Conservation (phyloP, 2,797 vertebrate genomes). For the Characodon lateralis region DNA sequence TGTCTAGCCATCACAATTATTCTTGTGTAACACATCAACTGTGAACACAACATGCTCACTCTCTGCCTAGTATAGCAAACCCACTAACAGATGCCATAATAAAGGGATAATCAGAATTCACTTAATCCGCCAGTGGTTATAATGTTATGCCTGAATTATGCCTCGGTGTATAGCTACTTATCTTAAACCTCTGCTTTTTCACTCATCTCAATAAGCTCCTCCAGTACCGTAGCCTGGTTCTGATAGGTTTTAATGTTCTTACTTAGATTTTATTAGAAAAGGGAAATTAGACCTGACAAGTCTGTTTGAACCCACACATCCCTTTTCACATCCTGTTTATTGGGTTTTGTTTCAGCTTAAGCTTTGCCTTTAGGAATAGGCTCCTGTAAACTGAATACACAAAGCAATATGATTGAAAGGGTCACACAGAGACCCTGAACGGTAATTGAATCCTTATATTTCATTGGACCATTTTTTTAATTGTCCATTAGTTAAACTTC, state of each 20-base stretch:
- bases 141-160: neutral
- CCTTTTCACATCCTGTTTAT: slow-evolving; percentile 39
- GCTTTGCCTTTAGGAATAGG: slow-evolving; percentile 16
- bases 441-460: slow-evolving; percentile 69
- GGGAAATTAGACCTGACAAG: slow-evolving; percentile 21
- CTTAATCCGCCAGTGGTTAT: neutral
- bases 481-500: slow-evolving; percentile 76
- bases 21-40: slow-evolving; percentile 2
- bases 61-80: too few species aligned
- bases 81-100: neutral
- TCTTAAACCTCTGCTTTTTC: slow-evolving; percentile 58
- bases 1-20: neutral
- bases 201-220: slow-evolving; percentile 48
- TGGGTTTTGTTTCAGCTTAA: neutral
- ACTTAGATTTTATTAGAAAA: slow-evolving; percentile 26
- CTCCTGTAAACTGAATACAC: slow-evolving; percentile 34
- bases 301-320: slow-evolving; percentile 11
- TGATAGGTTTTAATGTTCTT: slow-evolving; percentile 33
- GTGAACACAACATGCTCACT: neutral
- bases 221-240: slow-evolving; percentile 11
- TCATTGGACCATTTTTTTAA: slow-evolving; percentile 78
- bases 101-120: neutral
- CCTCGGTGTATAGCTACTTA: slow-evolving; percentile 52
- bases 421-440: slow-evolving; percentile 50
- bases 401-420: slow-evolving; percentile 43